phyloP scores from a whole-genome alignment of 1,140 invertebrate species.

The Bombus fervidus region DNA sequence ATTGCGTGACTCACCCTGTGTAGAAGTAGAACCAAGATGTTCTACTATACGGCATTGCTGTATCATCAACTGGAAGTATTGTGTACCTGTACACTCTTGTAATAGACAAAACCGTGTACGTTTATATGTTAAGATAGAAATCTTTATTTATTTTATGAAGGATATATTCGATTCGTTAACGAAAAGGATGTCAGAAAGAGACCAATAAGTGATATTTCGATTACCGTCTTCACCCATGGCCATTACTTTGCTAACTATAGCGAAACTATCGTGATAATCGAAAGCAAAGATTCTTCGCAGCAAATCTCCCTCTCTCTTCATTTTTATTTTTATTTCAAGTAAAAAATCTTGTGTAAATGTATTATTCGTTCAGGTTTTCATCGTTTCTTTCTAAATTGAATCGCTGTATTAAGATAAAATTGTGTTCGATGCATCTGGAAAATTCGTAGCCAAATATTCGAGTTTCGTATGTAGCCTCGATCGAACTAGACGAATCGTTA shows the following conservation, averaged over 20 bases:
- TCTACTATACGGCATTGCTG: conserved; percentile 22
- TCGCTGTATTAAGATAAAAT: too few species aligned
- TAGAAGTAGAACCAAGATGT: neutral
- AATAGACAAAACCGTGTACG: conserved; percentile 20
- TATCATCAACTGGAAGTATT: conserved; percentile 48
- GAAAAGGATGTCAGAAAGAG: neutral
- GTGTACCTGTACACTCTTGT: conserved; percentile 45
- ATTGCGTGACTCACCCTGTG: neutral
- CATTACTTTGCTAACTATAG: neutral
- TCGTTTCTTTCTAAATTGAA: too few species aligned
- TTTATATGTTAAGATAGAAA: conserved; percentile 45
- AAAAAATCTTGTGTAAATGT: neutral
- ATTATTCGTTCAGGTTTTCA: too few species aligned
- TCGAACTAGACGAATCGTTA: neutral
- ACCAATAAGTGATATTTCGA: neutral
- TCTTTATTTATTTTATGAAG: conserved; percentile 63
- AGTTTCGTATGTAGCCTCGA: neutral
- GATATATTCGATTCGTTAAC: conserved; percentile 30
- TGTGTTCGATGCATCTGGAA: too few species aligned
- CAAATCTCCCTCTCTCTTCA: neutral
- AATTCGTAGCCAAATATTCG: too few species aligned
- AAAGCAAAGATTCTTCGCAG: neutral
- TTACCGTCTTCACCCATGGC: neutral
- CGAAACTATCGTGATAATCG: neutral
- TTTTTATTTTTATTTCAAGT: neutral